phyloP scores from a whole-genome alignment of 2,888 invertebrate genomes.

The Fragum fragum region DNA sequence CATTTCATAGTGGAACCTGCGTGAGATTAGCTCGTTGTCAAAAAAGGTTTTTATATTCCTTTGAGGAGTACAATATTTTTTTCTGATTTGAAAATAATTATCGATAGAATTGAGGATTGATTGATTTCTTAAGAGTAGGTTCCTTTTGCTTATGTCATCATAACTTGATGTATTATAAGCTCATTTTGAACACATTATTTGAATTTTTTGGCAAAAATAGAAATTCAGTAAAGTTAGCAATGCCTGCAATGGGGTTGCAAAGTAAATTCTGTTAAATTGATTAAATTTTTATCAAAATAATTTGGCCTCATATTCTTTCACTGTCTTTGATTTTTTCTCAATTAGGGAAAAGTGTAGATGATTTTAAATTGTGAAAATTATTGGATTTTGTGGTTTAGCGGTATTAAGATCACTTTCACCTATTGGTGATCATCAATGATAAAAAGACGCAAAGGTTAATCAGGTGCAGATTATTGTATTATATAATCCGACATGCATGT shows the following conservation, averaged over 20 bases:
- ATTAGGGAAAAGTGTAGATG: not conserved
- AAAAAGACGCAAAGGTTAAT: conserved; percentile 21
- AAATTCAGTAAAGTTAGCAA: too few species aligned
- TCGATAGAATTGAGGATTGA: not conserved
- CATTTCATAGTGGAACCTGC: not conserved
- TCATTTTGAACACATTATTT: too few species aligned
- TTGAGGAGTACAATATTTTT: not conserved
- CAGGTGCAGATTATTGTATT: conserved; percentile 14
- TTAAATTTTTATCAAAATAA: too few species aligned
- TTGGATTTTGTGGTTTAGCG: conserved; percentile 3
- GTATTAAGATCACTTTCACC: conserved; percentile 23
- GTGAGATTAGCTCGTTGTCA: conserved; percentile 9
- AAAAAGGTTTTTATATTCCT: not conserved
- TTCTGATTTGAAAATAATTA: conserved; percentile 15
- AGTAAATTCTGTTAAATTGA: too few species aligned
- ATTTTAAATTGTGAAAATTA: not conserved
- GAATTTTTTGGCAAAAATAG: too few species aligned
- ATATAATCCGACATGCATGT: conserved; percentile 9
- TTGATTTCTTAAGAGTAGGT: not conserved
- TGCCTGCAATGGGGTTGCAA: too few species aligned
- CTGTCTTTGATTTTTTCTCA: not conserved
- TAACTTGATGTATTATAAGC: too few species aligned
- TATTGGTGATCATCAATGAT: not conserved
- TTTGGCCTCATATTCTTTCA: too few species aligned
- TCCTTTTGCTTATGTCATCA: too few species aligned